Evolutionary conservation across 2,888 invertebrate genomes (phyloP).

Genomic region (Pollenia labialis): DNA sequence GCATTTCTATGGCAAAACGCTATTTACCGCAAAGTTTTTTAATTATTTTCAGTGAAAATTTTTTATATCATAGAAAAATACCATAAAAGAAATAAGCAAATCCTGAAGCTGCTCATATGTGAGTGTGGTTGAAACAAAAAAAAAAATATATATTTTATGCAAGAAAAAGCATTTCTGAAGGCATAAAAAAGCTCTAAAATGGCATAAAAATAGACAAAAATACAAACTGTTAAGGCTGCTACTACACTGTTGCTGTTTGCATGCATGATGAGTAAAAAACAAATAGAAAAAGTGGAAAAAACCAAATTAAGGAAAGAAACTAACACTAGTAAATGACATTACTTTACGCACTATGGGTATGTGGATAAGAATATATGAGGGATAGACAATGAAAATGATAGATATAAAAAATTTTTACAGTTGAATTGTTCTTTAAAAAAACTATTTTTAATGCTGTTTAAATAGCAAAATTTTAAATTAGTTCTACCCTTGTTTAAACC

Average conservation of each 20-base stretch:
- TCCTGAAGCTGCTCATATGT: slow-evolving; percentile 12
- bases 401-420: too few relatives aligned
- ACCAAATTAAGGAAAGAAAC: slow-evolving; percentile 50
- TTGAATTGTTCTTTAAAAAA: too few relatives aligned
- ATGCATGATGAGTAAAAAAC: slow-evolving; percentile 4
- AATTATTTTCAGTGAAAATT: slow-evolving; percentile 66
- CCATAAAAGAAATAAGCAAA: neutral
- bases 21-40: slow-evolving; percentile 70
- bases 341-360: slow-evolving; percentile 9
- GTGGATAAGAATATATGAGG: neutral
- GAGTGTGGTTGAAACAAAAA: neutral
- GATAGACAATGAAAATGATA: neutral
- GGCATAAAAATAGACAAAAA: slow-evolving; percentile 18
- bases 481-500: too few relatives aligned
- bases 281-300: slow-evolving; percentile 8
- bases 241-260: slow-evolving; percentile 43
- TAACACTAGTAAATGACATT: slow-evolving; percentile 47
- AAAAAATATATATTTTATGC: slow-evolving; percentile 6
- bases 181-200: slow-evolving; percentile 51
- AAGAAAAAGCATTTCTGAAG: slow-evolving; percentile 29
- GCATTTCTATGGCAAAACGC: slow-evolving; percentile 44
- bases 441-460: too few relatives aligned
- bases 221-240: slow-evolving; percentile 16
- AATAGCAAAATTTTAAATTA: too few relatives aligned
- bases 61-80: slow-evolving; percentile 36